Percentiles rank a stretch among this genome's conserved stretches.
Conservation (phyloP, 1,140 invertebrate species). For the Lucilia sericata region DNA sequence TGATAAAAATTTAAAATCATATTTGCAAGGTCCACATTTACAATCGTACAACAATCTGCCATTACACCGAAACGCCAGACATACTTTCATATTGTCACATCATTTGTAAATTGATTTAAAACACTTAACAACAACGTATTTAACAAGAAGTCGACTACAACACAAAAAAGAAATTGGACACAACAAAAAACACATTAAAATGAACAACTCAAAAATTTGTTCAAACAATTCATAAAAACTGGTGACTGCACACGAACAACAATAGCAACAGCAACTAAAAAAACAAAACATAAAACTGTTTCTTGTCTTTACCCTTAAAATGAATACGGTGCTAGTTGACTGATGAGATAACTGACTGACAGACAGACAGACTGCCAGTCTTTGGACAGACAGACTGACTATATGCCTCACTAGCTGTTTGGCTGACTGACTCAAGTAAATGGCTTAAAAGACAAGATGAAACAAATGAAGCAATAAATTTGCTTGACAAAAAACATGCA, state of each 20-base stretch:
- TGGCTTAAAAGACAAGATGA: constrained; percentile 25
- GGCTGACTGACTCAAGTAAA: constrained; percentile 1
- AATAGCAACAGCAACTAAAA: neutral
- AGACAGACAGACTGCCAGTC: neutral
- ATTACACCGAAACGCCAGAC: neutral
- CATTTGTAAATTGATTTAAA: constrained; percentile 1
- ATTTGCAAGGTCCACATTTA: no score
- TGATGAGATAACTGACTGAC: no score
- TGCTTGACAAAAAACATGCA: constrained; percentile 46
- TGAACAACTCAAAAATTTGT: constrained; percentile 40
- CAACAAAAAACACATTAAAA: constrained; percentile 19
- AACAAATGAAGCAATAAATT: constrained; percentile 49
- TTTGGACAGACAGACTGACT: neutral
- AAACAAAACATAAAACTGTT: constrained; percentile 4
- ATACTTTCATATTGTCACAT: neutral
- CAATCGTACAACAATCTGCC: no score
- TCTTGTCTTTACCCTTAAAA: neutral
- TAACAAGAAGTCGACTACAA: neutral
- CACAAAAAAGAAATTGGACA: neutral
- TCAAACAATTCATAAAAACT: constrained; percentile 29
- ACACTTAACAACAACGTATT: neutral
- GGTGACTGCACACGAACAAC: neutral
- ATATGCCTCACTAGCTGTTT: neutral
- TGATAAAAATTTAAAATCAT: no score
- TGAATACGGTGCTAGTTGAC: neutral